Conservation (phyloP, 2,888 invertebrate genomes). For the Temnothorax rugatulus region DNA sequence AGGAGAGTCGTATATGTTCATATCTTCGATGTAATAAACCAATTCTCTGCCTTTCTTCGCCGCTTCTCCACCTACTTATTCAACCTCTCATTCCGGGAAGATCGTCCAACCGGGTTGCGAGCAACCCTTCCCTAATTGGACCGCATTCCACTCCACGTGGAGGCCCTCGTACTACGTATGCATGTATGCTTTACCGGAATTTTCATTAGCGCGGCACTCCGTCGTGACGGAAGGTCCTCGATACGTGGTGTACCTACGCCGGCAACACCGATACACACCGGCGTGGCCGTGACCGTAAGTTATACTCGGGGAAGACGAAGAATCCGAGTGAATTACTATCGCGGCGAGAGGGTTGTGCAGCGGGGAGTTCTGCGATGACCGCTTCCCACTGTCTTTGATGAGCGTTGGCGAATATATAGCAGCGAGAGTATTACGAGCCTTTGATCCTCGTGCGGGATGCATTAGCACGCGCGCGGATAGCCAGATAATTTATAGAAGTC, state of each 20-base stretch:
- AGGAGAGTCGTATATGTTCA: slow-evolving; percentile 73
- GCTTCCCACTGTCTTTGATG: slow-evolving; percentile 54
- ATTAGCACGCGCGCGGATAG: slow-evolving; percentile 50
- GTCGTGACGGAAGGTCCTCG: slow-evolving; percentile 78
- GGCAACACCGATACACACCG: slow-evolving; percentile 61
- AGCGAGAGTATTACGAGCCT: slow-evolving; percentile 43
- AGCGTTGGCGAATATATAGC: slow-evolving; percentile 46
- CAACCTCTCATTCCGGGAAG: slow-evolving; percentile 61
- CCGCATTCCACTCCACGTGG: slow-evolving; percentile 82
- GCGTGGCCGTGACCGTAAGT: slow-evolving; percentile 52
- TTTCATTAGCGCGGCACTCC: slow-evolving; percentile 83
- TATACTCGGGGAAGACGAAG: slow-evolving; percentile 59
- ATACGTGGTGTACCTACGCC: slow-evolving; percentile 58
- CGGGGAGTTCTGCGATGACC: slow-evolving; percentile 32
- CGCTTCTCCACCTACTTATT: slow-evolving; percentile 16
- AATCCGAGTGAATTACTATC: slow-evolving; percentile 60
- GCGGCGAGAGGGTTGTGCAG: slow-evolving; percentile 43
- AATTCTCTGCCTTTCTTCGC: slow-evolving; percentile 74
- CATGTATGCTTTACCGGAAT: slow-evolving; percentile 80
- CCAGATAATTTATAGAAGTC: slow-evolving; percentile 46
- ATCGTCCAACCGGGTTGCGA: slow-evolving; percentile 63
- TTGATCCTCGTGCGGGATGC: slow-evolving; percentile 52
- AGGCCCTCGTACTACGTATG: slow-evolving; percentile 59
- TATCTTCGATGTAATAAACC: slow-evolving; percentile 80
- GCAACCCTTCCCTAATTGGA: slow-evolving; percentile 82